Percentiles rank a stretch among this genome's conserved stretches.
Conservation (phyloP, 2,888 invertebrate species). For the Chalcis sispes region DNA sequence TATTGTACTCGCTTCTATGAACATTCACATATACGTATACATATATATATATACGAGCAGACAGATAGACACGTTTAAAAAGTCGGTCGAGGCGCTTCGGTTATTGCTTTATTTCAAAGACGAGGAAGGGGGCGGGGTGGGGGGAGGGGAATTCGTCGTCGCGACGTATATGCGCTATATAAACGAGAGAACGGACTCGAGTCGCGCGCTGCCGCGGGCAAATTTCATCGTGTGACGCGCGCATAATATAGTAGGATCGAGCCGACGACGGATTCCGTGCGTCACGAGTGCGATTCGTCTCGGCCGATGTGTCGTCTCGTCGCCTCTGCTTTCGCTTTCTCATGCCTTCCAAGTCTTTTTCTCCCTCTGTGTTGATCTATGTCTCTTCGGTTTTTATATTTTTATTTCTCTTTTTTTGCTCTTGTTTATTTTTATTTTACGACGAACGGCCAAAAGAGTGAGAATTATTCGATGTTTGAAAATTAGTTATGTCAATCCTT, state of each 20-base stretch:
- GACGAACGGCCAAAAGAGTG: too few relatives aligned
- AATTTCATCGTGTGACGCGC: conserved; percentile 33
- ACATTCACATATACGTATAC: too few relatives aligned
- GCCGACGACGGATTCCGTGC: conserved; percentile 19
- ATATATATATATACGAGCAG: neutral
- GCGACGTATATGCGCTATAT: conserved; percentile 30
- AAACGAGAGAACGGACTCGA: neutral
- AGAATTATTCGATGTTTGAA: too few relatives aligned
- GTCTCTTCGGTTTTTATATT: neutral
- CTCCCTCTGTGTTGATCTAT: neutral
- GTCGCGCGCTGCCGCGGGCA: neutral
- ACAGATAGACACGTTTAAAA: too few relatives aligned
- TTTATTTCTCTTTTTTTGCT: neutral
- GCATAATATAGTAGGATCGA: conserved; percentile 27
- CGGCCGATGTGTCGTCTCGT: neutral
- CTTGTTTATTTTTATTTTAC: neutral
- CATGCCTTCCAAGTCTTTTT: conserved; percentile 24
- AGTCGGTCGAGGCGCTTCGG: neutral
- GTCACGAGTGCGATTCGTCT: conserved; percentile 20
- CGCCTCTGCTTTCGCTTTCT: too few relatives aligned
- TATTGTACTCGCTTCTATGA: too few relatives aligned
- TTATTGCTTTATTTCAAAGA: conserved; percentile 33
- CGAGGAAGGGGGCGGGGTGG: neutral
- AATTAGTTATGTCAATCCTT: too few relatives aligned
- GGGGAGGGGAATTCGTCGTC: neutral